Base-by-base conservation (phyloP, 1,140 invertebrate genomes). In the Drosophila prosaltans region DNA sequence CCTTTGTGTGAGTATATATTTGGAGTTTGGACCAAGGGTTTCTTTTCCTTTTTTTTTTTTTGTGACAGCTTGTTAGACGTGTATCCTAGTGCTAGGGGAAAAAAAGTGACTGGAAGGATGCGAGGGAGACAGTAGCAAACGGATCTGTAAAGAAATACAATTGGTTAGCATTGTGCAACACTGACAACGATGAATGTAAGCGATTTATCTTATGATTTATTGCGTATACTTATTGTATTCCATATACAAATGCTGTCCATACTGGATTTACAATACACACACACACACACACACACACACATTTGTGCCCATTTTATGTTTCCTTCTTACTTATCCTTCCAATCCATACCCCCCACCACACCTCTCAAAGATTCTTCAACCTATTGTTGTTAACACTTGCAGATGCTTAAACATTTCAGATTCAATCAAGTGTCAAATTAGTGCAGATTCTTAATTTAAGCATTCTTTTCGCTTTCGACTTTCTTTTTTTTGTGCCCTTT, bases 141-240 rank as follows among this genome's bases (percentile, higher is more conserved):
- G 32, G 3, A 36, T 36, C 32, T 36, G 32, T 36, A 36, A 36
- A 36, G 32, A 36, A 36, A 36, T 36, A 36, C 32, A 36, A 36
- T 36, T 36, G 32, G 32, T 36, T 48, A 73, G 76, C 78, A 89
- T 88, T 83, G 83, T 89, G 80, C 80, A 51, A 51, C 45, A 71
- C 83, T 72, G 83, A 89, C 83, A 88, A 72, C 83, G 83, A 88
- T 88, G 83, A 88, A 88, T 88, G 83, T 89, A 88, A 89, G 83
- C 83, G 83, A 88, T 88, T 88, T 88, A 88, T 88, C 83, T 89
- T 88, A 88, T 88, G 83, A 88, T 88, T 88, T 88, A 88, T 88
- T 88, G 83, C 83, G 74, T 83, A 89, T 80, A 80, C 80, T 80
- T 86, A 88, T 89, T 88, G 83, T 83, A 51, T 51, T 51, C 45